These are phyloP conservation scores for Tragopan temminckii DNA, from an alignment of 2,797 vertebrate species.

Conservation along the genomic window DNA sequence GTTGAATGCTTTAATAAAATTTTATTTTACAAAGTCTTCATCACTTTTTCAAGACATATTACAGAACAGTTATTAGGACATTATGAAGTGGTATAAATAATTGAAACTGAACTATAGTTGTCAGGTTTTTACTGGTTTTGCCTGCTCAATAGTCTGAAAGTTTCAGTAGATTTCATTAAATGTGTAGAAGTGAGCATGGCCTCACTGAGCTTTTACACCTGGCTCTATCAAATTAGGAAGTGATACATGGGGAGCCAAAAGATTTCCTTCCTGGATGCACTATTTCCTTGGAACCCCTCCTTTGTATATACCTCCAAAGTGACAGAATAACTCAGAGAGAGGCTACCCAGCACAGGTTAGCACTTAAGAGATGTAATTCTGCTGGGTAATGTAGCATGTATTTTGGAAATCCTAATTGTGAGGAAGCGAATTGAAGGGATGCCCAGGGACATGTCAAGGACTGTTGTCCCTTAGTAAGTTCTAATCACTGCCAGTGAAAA, in stretches of 20 bases:
- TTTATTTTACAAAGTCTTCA: constrained; percentile 43
- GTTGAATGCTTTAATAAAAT: constrained; percentile 16
- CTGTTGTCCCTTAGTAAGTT: neutral
- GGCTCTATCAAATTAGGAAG: neutral
- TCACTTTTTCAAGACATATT: constrained; percentile 53
- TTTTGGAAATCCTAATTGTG: neutral
- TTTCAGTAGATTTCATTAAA: constrained; percentile 10
- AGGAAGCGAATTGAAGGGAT: neutral
- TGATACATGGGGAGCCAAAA: neutral
- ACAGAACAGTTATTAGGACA: constrained; percentile 55
- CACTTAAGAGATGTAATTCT: neutral
- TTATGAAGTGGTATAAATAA: constrained; percentile 64
- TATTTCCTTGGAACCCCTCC: neutral
- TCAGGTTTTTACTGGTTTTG: neutral
- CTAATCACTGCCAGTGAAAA: neutral
- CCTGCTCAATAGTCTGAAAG: neutral
- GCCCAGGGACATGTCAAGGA: neutral
- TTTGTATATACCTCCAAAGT: fast-evolving
- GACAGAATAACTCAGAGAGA: neutral
- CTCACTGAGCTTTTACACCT: neutral
- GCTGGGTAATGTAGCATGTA: neutral
- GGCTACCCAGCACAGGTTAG: neutral
- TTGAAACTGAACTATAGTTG: constrained; percentile 35
- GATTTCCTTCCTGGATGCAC: fast-evolving
- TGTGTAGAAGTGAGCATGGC: fast-evolving